Conservation (phyloP, 2,797 vertebrate species). For the Valencia hispanica region DNA sequence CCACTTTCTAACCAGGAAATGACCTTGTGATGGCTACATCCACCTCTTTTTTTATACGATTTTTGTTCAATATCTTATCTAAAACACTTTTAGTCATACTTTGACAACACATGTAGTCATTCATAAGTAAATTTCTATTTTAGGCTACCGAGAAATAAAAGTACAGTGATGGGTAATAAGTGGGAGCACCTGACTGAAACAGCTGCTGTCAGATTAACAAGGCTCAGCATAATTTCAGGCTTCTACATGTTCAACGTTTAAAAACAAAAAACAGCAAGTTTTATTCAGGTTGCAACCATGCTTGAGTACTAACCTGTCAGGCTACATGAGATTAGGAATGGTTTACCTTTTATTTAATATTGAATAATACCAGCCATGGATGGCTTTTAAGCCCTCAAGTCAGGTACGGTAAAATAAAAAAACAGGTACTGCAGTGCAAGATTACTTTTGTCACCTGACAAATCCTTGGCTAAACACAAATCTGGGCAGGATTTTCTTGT, state of each 20-base stretch:
- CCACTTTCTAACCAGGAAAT: not conserved
- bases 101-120: not conserved
- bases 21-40: not conserved
- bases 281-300: not conserved
- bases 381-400: not conserved
- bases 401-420: not conserved
- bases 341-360: not conserved
- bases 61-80: not conserved
- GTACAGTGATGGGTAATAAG: not conserved
- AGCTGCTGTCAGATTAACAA: too few species aligned
- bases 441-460: not conserved
- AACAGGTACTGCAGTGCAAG: not conserved
- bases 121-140: not conserved
- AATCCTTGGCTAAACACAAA: not conserved
- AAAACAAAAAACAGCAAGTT: too few species aligned
- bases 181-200: not conserved
- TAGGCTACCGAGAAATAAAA: not conserved
- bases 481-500: not conserved
- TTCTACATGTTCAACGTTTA: too few species aligned
- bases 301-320: not conserved
- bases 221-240: too few species aligned
- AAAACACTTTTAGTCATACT: not conserved
- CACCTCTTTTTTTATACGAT: not conserved
- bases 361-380: not conserved
- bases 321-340: not conserved